Evolutionary conservation across 2,888 invertebrate genomes (phyloP).

Genomic region (Drosophila merina): DNA sequence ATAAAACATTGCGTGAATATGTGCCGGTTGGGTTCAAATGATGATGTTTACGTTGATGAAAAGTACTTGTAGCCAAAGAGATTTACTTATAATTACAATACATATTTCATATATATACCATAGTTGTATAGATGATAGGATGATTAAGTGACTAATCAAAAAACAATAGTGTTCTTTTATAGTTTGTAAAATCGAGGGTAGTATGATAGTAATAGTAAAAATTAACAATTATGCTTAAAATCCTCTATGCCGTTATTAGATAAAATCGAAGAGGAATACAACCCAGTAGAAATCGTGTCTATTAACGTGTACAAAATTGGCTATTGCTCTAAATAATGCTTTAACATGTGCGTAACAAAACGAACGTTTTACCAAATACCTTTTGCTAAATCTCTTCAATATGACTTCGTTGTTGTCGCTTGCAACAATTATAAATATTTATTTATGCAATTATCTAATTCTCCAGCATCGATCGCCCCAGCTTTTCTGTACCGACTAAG

Average conservation of each 20-base stretch:
- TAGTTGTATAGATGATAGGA: constrained; percentile 34
- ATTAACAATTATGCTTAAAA: constrained; percentile 20
- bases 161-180: not conserved
- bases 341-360: constrained; percentile 71
- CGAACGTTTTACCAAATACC: constrained; percentile 1
- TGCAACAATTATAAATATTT: constrained; percentile 45
- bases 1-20: constrained; percentile 61
- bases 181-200: constrained; percentile 41
- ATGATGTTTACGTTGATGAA: constrained; percentile 54
- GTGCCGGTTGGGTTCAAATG: constrained; percentile 59
- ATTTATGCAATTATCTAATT: constrained; percentile 34
- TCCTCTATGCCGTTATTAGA: constrained; percentile 20
- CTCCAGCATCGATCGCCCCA: not conserved
- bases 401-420: constrained; percentile 62
- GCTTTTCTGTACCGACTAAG: constrained; percentile 27
- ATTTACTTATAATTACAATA: constrained; percentile 31
- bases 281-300: constrained; percentile 55
- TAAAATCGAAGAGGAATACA: constrained; percentile 47
- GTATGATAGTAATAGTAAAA: constrained; percentile 20
- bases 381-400: constrained; percentile 40
- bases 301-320: constrained; percentile 40
- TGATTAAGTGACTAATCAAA: constrained; percentile 22
- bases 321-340: constrained; percentile 70
- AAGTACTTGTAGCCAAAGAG: constrained; percentile 56
- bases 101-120: constrained; percentile 29